A percentile compares a stretch with the other conserved stretches of the same genome.
These are phyloP conservation scores for Podotricha telesiphe DNA, from an alignment of 2,888 invertebrate genomes.

Conservation along the genomic window DNA sequence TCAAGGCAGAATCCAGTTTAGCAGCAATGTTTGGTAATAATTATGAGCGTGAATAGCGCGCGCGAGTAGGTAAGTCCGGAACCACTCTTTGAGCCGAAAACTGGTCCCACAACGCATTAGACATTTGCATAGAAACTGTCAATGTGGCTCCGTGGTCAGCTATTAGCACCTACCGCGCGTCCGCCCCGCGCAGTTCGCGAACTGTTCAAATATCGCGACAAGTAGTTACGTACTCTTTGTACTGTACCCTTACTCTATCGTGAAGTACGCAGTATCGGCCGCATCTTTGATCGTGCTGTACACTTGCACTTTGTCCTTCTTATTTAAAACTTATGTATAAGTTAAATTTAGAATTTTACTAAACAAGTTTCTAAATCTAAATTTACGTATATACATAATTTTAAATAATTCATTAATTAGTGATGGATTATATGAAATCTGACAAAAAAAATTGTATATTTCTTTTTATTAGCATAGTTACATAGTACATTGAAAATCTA, in stretches of 20 bases:
- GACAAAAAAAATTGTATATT: background rate
- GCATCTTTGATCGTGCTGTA: background rate
- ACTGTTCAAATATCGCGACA: slow-evolving; percentile 34
- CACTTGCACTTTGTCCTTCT: background rate
- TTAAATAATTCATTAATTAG: too few relatives aligned
- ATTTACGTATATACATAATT: too few relatives aligned
- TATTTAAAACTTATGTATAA: background rate
- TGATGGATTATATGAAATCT: background rate
- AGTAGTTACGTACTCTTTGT: slow-evolving; percentile 14
- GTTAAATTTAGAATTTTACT: too few relatives aligned
- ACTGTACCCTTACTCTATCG: slow-evolving; percentile 18
- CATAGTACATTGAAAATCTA: background rate
- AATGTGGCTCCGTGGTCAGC: slow-evolving; percentile 70
- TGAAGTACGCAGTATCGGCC: slow-evolving; percentile 16
- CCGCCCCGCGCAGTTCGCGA: slow-evolving; percentile 33
- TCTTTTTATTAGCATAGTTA: background rate
- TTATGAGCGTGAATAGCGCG: slow-evolving; percentile 71
- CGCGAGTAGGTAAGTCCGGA: slow-evolving; percentile 75
- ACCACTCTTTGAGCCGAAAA: slow-evolving; percentile 73
- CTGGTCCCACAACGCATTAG: slow-evolving; percentile 77
- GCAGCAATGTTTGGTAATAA: slow-evolving; percentile 60
- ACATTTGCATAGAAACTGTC: slow-evolving; percentile 84
- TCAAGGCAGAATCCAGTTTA: slow-evolving; percentile 63
- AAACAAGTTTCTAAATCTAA: too few relatives aligned
- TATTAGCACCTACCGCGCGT: slow-evolving; percentile 71